phyloP scores from a whole-genome alignment of 2,113 vertebrate genomes.

The Sorex araneus region DNA sequence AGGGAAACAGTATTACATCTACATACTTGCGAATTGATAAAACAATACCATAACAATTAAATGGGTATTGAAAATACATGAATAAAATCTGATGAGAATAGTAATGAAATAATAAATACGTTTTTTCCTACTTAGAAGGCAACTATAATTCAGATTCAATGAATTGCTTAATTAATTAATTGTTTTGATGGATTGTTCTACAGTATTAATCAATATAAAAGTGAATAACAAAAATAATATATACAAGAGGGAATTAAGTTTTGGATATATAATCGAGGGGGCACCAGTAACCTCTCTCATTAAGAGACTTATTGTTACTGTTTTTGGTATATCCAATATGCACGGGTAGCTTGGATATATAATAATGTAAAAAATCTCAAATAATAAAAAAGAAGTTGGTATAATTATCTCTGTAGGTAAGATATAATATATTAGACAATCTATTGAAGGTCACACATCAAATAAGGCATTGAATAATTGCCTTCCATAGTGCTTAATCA shows the following conservation, averaged over 20 bases:
- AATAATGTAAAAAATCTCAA: background rate
- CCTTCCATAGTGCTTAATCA: background rate
- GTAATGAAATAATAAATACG: slow-evolving; percentile 46
- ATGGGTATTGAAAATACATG: slow-evolving; percentile 22
- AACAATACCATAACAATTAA: slow-evolving; percentile 59
- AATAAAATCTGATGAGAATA: slow-evolving; percentile 46
- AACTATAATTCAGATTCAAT: slow-evolving; percentile 58
- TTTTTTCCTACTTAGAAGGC: slow-evolving; percentile 58
- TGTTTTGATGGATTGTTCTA: slow-evolving; percentile 59
- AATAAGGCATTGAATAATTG: slow-evolving; percentile 37
- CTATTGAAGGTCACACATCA: background rate
- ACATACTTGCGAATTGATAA: slow-evolving; percentile 60
- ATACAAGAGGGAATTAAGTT: slow-evolving; percentile 12
- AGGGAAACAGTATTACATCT: slow-evolving; percentile 14
- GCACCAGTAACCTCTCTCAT: no score
- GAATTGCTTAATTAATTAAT: background rate
- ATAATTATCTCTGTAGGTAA: background rate
- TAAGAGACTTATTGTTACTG: no score
- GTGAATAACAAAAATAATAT: slow-evolving; percentile 22
- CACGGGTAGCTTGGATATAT: no score
- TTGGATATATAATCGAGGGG: background rate
- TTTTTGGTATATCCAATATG: no score
- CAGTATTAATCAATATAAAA: slow-evolving; percentile 46
- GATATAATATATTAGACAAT: background rate
- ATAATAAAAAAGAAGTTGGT: background rate